These are phyloP conservation scores for Marronus borbonicus DNA, from an alignment of 2,888 invertebrate genomes.

Conservation along the genomic window DNA sequence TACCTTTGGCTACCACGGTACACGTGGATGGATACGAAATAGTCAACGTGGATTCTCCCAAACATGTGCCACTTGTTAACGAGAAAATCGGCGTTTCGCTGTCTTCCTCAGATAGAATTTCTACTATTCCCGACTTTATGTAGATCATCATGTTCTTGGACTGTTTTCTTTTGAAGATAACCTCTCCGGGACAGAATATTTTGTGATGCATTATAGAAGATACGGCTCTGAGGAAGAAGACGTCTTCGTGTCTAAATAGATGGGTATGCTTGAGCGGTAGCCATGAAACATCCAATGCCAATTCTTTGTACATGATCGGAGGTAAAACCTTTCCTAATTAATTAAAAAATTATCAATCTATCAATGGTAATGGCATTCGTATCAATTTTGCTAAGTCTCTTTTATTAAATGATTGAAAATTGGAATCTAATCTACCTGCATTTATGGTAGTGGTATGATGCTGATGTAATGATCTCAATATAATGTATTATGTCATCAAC, in stretches of 20 bases:
- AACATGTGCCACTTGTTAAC: slow-evolving; percentile 58
- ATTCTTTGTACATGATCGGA: slow-evolving; percentile 51
- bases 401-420: no score
- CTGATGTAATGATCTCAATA: no score
- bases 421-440: no score
- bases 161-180: slow-evolving; percentile 55
- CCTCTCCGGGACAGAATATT: slow-evolving; percentile 54
- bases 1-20: slow-evolving; percentile 57
- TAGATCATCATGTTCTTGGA: slow-evolving; percentile 58
- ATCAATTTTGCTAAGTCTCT: no score
- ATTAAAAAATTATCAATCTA: not conserved
- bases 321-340: slow-evolving; percentile 49
- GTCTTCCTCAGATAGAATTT: slow-evolving; percentile 60
- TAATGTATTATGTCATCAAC: no score
- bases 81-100: slow-evolving; percentile 59
- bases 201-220: slow-evolving; percentile 50
- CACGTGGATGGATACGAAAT: slow-evolving; percentile 55
- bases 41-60: slow-evolving; percentile 56
- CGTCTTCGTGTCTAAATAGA: slow-evolving; percentile 54
- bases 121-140: slow-evolving; percentile 57
- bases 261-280: slow-evolving; percentile 54
- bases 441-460: no score
- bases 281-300: slow-evolving; percentile 54
- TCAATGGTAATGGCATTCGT: not conserved
- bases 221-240: slow-evolving; percentile 52